Evolutionary conservation across 2,888 invertebrate species (phyloP).

Genomic region (Pristionchus exspectatus): DNA sequence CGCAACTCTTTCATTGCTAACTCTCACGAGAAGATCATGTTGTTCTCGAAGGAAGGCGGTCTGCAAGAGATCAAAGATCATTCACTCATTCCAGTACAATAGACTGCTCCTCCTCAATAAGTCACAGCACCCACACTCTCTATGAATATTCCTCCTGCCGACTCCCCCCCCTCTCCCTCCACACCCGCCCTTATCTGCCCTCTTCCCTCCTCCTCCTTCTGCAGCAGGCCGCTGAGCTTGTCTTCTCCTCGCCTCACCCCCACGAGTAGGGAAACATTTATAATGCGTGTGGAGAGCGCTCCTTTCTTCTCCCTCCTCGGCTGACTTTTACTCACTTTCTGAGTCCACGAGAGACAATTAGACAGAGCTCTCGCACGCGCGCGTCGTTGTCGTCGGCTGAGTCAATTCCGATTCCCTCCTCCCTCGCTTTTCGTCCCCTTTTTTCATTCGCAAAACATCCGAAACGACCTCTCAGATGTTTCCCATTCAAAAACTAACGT

Average conservation of each 20-base stretch:
- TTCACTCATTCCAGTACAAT: not conserved
- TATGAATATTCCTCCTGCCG: constrained; percentile 8
- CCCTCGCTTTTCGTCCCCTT: not conserved
- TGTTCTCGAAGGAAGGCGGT: constrained; percentile 41
- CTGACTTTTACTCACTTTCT: constrained; percentile 49
- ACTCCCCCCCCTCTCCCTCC: not conserved
- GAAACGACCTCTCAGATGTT: not conserved
- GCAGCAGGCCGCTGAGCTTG: constrained; percentile 7
- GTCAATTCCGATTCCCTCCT: constrained; percentile 39
- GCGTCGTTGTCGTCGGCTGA: not conserved
- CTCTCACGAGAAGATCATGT: constrained; percentile 67
- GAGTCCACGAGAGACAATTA: constrained; percentile 45
- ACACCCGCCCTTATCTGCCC: constrained; percentile 11
- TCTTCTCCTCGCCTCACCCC: not conserved
- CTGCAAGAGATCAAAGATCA: constrained; percentile 38
- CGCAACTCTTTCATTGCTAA: constrained; percentile 70
- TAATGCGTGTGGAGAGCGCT: constrained; percentile 19
- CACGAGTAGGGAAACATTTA: constrained; percentile 41
- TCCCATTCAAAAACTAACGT: not conserved
- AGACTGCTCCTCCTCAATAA: constrained; percentile 29
- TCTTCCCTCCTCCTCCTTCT: not conserved
- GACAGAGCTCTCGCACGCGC: not conserved
- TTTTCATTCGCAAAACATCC: constrained; percentile 3
- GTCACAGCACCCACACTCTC: constrained; percentile 23
- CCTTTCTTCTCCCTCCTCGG: constrained; percentile 12